These are phyloP conservation scores for Eupithecia tripunctaria DNA, from an alignment of 2,888 invertebrate species.

Conservation along the genomic window DNA sequence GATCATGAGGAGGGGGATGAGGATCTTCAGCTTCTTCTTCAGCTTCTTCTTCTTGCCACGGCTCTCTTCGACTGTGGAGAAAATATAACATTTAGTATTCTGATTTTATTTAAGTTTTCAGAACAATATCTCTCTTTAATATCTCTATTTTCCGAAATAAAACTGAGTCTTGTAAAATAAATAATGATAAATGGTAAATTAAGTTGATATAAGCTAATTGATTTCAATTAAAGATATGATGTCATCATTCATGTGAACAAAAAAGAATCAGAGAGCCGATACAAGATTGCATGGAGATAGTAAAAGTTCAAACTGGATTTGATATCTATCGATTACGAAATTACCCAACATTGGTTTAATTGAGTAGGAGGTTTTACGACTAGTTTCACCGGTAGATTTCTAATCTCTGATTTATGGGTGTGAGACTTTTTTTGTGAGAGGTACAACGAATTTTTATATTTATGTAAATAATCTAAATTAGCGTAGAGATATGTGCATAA, in stretches of 20 bases:
- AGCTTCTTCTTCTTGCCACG: slow-evolving; percentile 91
- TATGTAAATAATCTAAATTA: slow-evolving; percentile 12
- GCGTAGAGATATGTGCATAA: slow-evolving; percentile 4
- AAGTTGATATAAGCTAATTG: background rate
- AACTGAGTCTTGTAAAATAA: background rate
- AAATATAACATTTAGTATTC: background rate
- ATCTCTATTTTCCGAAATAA: background rate
- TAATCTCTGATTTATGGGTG: slow-evolving; percentile 37
- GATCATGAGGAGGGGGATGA: slow-evolving; percentile 84
- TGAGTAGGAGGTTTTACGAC: slow-evolving; percentile 38
- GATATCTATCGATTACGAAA: slow-evolving; percentile 28
- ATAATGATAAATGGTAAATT: background rate
- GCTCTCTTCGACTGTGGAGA: slow-evolving; percentile 74
- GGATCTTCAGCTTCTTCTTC: slow-evolving; percentile 75
- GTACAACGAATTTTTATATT: slow-evolving; percentile 13
- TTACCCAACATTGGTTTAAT: slow-evolving; percentile 33
- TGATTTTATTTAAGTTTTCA: background rate
- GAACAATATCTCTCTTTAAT: too few relatives aligned
- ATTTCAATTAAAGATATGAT: background rate
- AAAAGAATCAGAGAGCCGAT: background rate
- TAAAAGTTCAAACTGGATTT: slow-evolving; percentile 21
- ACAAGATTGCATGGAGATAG: background rate
- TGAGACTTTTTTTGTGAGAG: slow-evolving; percentile 16
- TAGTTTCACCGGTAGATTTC: slow-evolving; percentile 35
- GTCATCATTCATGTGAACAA: background rate